Evolutionary conservation across 1,140 invertebrate species (phyloP), one percentile per base, ranked within the genome.

Genomic region (Scaptomyza hsui): DNA sequence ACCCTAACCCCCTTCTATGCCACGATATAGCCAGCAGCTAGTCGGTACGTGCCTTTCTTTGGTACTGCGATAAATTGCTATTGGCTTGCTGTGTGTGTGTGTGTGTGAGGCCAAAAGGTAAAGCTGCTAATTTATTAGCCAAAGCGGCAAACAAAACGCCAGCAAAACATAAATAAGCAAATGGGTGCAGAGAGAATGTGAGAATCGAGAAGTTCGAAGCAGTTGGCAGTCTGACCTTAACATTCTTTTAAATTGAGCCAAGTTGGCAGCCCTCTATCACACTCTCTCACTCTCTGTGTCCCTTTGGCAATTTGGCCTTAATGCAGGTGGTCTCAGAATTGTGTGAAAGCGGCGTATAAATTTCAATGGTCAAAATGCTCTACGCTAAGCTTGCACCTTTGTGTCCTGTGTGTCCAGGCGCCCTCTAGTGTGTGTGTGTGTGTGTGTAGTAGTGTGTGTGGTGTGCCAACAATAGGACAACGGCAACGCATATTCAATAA

Each of bases 111-210:
- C 9, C 68, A 82, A 75, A 29, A 88, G 82, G 82, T 82, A 86
- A 86, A 86, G 75, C 82, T 78, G 73, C 68, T 86, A 86, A 86
- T 86, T 86, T 86, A 86, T 86, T 86, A 82, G 82, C 53, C 55
- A 42, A 68, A 82, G 72, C 65, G 71, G 80, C 82, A 86, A 88
- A 82, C 74, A 88, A 82, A 86, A 74, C 44, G 59, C 35, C 48
- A 65, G 74, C 49, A 69, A 64, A 63, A 80, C 82, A 86, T 86
- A 86, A 86, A 86, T 86, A 86, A 86, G 49, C 74, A 59, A 32
- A 44, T 35, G 39, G 15, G 5, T 21, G 24, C 24, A 37, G 12
- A 37, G 32, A 37, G 44, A 7, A 15, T 18, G 13, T 26, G 32
- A 6, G 13, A 13, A 35, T 18, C 9, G 10, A 13, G 26, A 19